These are phyloP conservation scores for Mustelus asterias DNA, from an alignment of 2,113 vertebrate genomes.

Conservation along the genomic window DNA sequence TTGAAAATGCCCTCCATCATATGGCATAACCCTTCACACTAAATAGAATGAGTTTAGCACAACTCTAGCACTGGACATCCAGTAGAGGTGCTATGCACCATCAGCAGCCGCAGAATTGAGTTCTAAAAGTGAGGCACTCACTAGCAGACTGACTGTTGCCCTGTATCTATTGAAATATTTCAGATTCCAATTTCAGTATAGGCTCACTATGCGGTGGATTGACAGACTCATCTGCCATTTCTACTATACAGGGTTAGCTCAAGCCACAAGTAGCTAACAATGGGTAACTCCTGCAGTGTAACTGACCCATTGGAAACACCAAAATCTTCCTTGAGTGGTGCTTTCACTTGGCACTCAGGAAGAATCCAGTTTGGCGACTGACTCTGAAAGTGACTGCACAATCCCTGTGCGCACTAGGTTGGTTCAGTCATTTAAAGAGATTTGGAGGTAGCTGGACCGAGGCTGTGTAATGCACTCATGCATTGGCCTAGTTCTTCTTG, in stretches of 20 bases:
- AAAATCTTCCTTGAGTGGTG: background rate
- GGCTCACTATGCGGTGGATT: background rate
- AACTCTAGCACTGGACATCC: no score
- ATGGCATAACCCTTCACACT: no score
- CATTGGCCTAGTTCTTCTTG: background rate
- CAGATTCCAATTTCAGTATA: background rate
- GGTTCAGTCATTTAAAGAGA: background rate
- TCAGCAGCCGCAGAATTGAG: no score
- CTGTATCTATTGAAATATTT: background rate
- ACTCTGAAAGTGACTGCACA: background rate
- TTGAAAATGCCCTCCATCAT: no score
- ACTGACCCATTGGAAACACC: background rate
- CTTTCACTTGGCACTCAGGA: background rate
- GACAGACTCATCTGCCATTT: background rate
- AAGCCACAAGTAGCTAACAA: background rate
- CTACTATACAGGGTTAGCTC: background rate
- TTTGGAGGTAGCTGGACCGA: background rate
- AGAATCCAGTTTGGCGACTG: background rate
- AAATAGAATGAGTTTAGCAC: no score
- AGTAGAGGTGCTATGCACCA: no score
- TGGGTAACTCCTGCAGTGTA: background rate
- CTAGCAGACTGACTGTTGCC: background rate
- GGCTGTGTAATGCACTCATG: background rate
- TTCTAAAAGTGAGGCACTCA: background rate
- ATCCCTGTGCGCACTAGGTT: background rate